Evolutionary conservation across 2,797 vertebrate genomes (phyloP).

Genomic region (Atherinosoma microstoma): DNA sequence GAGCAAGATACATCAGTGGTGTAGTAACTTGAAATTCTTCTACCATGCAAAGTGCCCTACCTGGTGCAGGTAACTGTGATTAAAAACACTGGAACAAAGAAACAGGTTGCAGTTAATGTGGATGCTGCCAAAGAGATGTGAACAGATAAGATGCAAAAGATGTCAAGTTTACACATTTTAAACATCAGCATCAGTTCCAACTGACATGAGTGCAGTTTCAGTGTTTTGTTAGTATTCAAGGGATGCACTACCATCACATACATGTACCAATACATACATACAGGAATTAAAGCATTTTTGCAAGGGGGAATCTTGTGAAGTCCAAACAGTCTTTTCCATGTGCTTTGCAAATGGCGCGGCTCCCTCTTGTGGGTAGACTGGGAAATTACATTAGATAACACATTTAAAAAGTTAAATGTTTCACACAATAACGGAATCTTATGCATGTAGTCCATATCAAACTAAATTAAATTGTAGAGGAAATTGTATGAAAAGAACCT

Average conservation of each 20-base stretch:
- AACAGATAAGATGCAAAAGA: constrained; percentile 35
- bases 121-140: not conserved
- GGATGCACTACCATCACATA: not conserved
- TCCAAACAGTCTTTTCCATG: constrained; percentile 85
- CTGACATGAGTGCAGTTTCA: constrained; percentile 8
- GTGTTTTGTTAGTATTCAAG: constrained; percentile 42
- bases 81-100: constrained; percentile 43
- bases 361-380: constrained; percentile 75
- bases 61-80: constrained; percentile 22
- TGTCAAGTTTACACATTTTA: constrained; percentile 1
- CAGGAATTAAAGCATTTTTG: constrained; percentile 67
- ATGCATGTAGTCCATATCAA: too few species aligned
- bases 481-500: not conserved
- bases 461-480: not conserved
- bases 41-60: constrained; percentile 60
- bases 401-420: not conserved
- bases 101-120: constrained; percentile 19
- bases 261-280: constrained; percentile 61
- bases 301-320: constrained; percentile 74
- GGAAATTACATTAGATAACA: constrained; percentile 21
- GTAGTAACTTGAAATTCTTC: constrained; percentile 37
- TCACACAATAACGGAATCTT: not conserved
- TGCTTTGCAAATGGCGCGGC: constrained; percentile 63
- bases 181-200: not conserved
- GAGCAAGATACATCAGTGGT: constrained; percentile 33